These are phyloP conservation scores for Helicoverpa zea DNA, from an alignment of 1,140 invertebrate species.

Conservation along the genomic window DNA sequence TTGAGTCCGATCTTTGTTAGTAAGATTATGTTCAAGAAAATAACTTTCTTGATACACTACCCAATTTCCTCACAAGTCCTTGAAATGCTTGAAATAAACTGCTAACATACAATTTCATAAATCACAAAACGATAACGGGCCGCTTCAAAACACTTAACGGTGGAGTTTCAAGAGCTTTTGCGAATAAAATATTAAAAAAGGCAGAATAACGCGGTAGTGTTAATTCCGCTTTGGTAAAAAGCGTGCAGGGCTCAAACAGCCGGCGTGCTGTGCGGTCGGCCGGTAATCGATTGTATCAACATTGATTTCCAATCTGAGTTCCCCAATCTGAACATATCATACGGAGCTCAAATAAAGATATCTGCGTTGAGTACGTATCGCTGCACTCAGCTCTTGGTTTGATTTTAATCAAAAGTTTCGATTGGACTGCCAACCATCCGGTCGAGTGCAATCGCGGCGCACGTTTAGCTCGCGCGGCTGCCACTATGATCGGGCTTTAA, in stretches of 20 bases:
- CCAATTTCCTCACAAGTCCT: too few relatives aligned
- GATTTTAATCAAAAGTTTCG: conserved; percentile 87
- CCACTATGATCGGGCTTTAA: conserved; percentile 71
- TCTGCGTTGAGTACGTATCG: conserved; percentile 72
- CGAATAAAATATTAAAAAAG: conserved; percentile 7
- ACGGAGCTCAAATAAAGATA: conserved; percentile 83
- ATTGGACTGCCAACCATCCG: conserved; percentile 79
- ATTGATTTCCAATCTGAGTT: conserved; percentile 67
- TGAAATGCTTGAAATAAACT: not conserved
- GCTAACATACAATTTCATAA: not conserved
- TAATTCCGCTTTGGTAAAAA: conserved; percentile 22
- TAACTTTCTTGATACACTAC: not conserved
- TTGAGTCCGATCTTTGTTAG: conserved; percentile 56
- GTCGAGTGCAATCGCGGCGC: conserved; percentile 73
- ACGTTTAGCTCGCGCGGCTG: conserved; percentile 62
- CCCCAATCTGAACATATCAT: conserved; percentile 74
- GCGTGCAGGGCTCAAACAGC: conserved; percentile 22
- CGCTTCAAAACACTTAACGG: not conserved
- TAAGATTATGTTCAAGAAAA: conserved; percentile 20
- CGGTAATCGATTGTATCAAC: conserved; percentile 74
- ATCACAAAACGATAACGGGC: not conserved
- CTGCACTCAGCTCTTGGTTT: conserved; percentile 73
- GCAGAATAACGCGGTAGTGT: not conserved
- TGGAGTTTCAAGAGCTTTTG: not conserved
- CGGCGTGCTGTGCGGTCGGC: conserved; percentile 15